These are phyloP conservation scores for Hippasteria phrygiana DNA, from an alignment of 53 echinoderm and acorn worm species.

Conservation along the genomic window DNA sequence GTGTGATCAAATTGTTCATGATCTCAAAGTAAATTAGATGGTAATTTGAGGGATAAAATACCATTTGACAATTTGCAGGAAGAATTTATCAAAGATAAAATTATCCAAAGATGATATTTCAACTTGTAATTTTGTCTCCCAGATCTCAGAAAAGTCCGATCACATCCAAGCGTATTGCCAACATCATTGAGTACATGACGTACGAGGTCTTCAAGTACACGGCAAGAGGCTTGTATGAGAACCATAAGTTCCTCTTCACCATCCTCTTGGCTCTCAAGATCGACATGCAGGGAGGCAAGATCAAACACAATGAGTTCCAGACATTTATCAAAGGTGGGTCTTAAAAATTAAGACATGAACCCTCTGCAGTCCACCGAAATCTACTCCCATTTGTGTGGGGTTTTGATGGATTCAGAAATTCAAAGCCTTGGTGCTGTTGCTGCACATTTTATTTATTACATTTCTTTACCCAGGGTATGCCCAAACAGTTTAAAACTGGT, in stretches of 20 bases:
- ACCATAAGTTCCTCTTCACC: constrained; percentile 99
- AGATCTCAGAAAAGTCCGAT: constrained; percentile 97
- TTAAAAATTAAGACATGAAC: too few species aligned
- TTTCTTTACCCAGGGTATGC: too few species aligned
- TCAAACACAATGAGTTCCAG: constrained; percentile 98
- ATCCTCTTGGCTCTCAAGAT: constrained; percentile 97
- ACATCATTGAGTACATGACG: constrained; percentile 98
- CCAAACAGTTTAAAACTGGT: too few species aligned
- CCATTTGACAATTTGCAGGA: too few species aligned
- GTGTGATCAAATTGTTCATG: too few species aligned
- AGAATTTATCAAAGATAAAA: not conserved
- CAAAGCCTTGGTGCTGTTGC: too few species aligned
- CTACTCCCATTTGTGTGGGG: too few species aligned
- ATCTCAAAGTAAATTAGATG: too few species aligned
- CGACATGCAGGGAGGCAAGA: constrained; percentile 90
- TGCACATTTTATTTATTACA: too few species aligned
- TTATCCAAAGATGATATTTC: not conserved
- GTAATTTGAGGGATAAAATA: too few species aligned
- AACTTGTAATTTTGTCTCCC: not conserved
- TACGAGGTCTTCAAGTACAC: constrained; percentile 97
- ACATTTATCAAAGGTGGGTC: constrained; percentile 92
- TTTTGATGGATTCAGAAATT: too few species aligned
- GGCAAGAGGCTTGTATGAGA: constrained; percentile 94
- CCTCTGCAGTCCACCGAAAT: too few species aligned
- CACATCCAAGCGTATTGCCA: constrained; percentile 92